phyloP scores from a whole-genome alignment of 2,888 invertebrate genomes.

The Aphodius granarius region DNA sequence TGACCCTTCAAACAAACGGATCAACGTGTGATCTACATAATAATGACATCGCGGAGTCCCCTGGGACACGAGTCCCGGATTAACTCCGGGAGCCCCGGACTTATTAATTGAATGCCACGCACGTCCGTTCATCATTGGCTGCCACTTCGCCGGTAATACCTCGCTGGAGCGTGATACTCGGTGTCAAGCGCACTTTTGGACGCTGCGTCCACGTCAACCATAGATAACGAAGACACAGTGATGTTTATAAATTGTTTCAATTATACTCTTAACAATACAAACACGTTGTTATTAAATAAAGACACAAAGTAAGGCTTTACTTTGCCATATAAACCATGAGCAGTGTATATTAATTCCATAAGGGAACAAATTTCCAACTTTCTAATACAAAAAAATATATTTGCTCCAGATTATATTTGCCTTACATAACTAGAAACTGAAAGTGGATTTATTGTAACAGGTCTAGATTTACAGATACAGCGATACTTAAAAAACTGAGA shows the following conservation, averaged over 20 bases:
- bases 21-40: conserved; percentile 57
- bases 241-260: conserved; percentile 40
- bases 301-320: no score
- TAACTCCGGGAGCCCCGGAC: conserved; percentile 50
- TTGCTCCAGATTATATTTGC: no score
- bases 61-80: conserved; percentile 52
- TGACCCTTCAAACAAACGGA: conserved; percentile 52
- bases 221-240: neutral
- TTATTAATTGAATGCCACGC: conserved; percentile 55
- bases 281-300: conserved; percentile 12
- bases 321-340: no score
- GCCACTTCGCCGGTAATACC: conserved; percentile 51
- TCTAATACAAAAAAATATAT: no score
- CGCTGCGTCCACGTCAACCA: conserved; percentile 3
- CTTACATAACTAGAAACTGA: no score
- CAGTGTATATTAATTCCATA: no score
- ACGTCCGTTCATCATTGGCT: conserved; percentile 55
- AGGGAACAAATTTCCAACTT: no score
- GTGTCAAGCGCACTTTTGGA: neutral
- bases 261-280: neutral
- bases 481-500: no score
- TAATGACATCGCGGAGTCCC: conserved; percentile 53
- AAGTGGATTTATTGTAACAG: no score
- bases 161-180: conserved; percentile 37
- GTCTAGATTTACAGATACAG: no score